Percentiles rank a stretch among this genome's conserved stretches.
phyloP scores from a whole-genome alignment of 1,140 invertebrate species.

The Sarcophaga peregrina region DNA sequence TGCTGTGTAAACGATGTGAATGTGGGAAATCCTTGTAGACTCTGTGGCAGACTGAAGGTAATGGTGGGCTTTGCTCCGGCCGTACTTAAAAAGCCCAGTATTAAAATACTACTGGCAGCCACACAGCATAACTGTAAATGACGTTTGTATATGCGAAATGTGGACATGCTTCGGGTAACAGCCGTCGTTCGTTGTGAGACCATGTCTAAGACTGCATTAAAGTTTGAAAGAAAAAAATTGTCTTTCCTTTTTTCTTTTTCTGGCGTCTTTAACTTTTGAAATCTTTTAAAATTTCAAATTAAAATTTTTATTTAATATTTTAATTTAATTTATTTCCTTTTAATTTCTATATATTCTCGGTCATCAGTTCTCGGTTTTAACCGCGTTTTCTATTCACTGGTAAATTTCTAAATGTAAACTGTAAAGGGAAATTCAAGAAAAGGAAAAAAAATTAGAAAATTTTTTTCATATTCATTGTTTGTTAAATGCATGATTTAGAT shows the following conservation, averaged over 20 bases:
- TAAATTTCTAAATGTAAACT: neutral
- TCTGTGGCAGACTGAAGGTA: conserved; percentile 60
- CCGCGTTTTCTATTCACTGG: neutral
- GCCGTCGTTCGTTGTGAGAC: neutral
- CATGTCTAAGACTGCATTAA: no score
- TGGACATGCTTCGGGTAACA: neutral
- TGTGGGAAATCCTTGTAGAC: conserved; percentile 60
- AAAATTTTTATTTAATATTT: no score
- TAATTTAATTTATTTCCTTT: no score
- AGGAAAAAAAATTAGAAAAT: neutral
- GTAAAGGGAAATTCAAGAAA: neutral
- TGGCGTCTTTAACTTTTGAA: no score
- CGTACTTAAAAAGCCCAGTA: conserved; percentile 58
- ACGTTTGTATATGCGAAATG: neutral
- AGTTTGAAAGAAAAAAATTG: no score
- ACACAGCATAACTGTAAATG: conserved; percentile 55
- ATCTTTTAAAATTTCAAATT: no score
- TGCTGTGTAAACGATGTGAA: conserved; percentile 65
- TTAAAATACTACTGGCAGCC: conserved; percentile 46
- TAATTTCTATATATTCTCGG: no score
- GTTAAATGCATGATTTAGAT: neutral
- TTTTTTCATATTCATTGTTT: neutral
- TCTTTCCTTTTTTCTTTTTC: neutral
- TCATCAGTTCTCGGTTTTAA: no score
- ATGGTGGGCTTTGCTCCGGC: conserved; percentile 62